Evolutionary conservation across 2,113 vertebrate species (phyloP).

Genomic region (Pseudorectes ferrugineus): DNA sequence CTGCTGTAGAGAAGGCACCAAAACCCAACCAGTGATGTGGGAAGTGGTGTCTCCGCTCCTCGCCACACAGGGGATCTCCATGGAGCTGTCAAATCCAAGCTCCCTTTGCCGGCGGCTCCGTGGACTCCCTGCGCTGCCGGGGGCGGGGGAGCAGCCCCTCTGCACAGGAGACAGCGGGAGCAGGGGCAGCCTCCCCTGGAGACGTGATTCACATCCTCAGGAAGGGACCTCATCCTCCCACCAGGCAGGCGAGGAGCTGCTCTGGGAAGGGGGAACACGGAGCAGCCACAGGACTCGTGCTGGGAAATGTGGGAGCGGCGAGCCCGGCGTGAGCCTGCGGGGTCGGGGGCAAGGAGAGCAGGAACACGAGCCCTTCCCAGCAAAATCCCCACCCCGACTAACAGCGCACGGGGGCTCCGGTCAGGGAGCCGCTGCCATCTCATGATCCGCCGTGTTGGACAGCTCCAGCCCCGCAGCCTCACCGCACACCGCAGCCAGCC

Average conservation of each 20-base stretch:
- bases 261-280: neutral
- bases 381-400: rapidly evolving
- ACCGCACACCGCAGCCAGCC: rapidly evolving
- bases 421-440: rapidly evolving
- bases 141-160: neutral
- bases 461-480: neutral
- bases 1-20: neutral
- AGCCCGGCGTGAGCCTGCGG: rapidly evolving
- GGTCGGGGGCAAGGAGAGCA: rapidly evolving
- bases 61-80: neutral
- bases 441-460: rapidly evolving
- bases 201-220: conserved; percentile 43
- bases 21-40: rapidly evolving
- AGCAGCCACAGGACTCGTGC: rapidly evolving
- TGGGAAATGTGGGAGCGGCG: neutral
- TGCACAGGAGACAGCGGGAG: neutral
- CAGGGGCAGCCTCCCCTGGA: neutral
- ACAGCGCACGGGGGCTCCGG: rapidly evolving
- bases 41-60: neutral
- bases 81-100: neutral
- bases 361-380: rapidly evolving
- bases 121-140: neutral
- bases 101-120: neutral
- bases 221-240: conserved; percentile 32
- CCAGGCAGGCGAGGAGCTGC: neutral